phyloP scores from a whole-genome alignment of 1,140 invertebrate species.

The Ostrea denselamellosa region DNA sequence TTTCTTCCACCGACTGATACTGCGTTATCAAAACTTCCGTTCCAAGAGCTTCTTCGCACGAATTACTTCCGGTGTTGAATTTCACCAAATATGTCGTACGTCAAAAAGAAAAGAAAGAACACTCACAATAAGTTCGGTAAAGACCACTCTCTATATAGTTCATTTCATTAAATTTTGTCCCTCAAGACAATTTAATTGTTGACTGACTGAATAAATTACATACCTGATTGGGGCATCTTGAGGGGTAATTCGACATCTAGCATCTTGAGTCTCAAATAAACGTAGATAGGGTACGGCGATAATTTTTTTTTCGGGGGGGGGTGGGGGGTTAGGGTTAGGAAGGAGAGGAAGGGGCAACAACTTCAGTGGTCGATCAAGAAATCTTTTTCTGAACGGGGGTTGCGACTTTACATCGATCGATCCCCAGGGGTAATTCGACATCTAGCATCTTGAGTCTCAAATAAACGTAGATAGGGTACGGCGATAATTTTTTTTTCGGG shows the following conservation, averaged over 20 bases:
- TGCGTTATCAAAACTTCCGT: slow-evolving; percentile 32
- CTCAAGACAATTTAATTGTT: background rate
- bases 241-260: background rate
- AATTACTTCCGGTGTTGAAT: slow-evolving; percentile 21
- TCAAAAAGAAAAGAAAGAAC: background rate
- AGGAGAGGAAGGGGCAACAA: too few relatives aligned
- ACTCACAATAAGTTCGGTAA: background rate
- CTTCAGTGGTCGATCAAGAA: too few relatives aligned
- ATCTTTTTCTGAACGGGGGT: too few relatives aligned
- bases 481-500: too few relatives aligned
- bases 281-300: too few relatives aligned
- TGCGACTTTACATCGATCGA: too few relatives aligned
- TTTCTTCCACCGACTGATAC: background rate
- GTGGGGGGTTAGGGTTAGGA: too few relatives aligned
- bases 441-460: too few relatives aligned
- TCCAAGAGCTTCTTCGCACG: slow-evolving; percentile 15
- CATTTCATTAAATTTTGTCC: background rate
- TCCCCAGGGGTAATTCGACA: background rate
- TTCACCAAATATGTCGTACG: slow-evolving; percentile 31
- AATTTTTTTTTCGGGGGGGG: too few relatives aligned
- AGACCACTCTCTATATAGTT: too few relatives aligned
- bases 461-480: too few relatives aligned
- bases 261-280: too few relatives aligned
- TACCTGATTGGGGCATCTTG: background rate
- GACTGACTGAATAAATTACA: slow-evolving; percentile 6